phyloP scores from a whole-genome alignment of 2,888 invertebrate species.

The Oxyscelio sp. region DNA sequence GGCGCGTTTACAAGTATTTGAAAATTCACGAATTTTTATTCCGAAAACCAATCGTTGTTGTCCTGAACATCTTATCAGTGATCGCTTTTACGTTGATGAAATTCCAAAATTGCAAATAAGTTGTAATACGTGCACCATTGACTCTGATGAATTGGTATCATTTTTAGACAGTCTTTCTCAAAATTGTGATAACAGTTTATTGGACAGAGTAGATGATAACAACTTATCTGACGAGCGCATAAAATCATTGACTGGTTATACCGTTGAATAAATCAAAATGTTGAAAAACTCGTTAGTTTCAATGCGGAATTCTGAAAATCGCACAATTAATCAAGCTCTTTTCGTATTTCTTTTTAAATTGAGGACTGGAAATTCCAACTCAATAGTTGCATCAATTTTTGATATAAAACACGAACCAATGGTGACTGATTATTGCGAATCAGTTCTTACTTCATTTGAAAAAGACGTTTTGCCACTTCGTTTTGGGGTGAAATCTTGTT shows the following conservation, averaged over 20 bases:
- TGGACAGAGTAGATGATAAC: slow-evolving; percentile 33
- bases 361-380: slow-evolving; percentile 27
- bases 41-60: slow-evolving; percentile 50
- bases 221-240: slow-evolving; percentile 17
- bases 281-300: slow-evolving; percentile 13
- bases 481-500: slow-evolving; percentile 3
- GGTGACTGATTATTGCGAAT: slow-evolving; percentile 34
- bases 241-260: slow-evolving; percentile 41
- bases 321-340: slow-evolving; percentile 31
- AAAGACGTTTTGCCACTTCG: slow-evolving; percentile 6
- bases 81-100: slow-evolving; percentile 35
- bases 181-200: slow-evolving; percentile 13
- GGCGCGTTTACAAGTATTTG: slow-evolving; percentile 44
- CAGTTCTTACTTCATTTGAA: slow-evolving; percentile 12
- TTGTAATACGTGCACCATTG: slow-evolving; percentile 31
- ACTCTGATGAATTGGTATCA: slow-evolving; percentile 13
- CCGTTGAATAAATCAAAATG: slow-evolving; percentile 20
- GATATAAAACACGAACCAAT: slow-evolving; percentile 20
- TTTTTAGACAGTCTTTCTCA: slow-evolving; percentile 30
- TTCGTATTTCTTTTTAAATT: slow-evolving; percentile 39
- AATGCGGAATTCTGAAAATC: slow-evolving; percentile 23
- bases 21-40: slow-evolving; percentile 34
- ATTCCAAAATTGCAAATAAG: slow-evolving; percentile 20
- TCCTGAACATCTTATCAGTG: slow-evolving; percentile 34
- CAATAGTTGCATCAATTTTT: slow-evolving; percentile 17